Conservation (phyloP, 1,140 invertebrate species). For the Epicauta chinensis region DNA sequence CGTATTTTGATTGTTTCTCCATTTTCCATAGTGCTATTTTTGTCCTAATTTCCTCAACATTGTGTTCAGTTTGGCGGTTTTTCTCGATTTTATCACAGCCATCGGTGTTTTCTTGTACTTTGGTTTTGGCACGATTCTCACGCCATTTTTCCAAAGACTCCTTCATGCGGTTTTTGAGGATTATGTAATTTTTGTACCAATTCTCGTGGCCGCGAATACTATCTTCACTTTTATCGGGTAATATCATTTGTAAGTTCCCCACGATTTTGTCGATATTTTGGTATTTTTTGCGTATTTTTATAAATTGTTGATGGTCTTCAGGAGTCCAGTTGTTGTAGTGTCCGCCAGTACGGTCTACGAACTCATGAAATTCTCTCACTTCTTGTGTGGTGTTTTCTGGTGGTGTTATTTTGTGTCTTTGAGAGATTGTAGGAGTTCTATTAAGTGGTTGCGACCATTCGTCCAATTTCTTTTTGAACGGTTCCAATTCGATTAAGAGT, state of each 20-base stretch:
- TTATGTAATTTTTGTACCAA: conserved; percentile 45
- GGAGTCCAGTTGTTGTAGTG: conserved; percentile 47
- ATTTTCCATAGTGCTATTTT: conserved; percentile 10
- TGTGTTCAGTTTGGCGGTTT: conserved; percentile 3
- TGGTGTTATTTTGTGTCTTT: conserved; percentile 38
- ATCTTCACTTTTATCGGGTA: conserved; percentile 33
- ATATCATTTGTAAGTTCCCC: conserved; percentile 26
- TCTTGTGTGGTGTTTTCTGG: conserved; percentile 24
- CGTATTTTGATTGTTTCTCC: conserved; percentile 22
- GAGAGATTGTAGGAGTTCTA: conserved; percentile 31
- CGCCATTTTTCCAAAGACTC: conserved; percentile 45
- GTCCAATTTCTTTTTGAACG: conserved; percentile 25
- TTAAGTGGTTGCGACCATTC: conserved; percentile 33
- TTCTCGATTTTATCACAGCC: background rate
- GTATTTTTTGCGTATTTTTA: conserved; percentile 43
- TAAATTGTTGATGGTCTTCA: conserved; percentile 47
- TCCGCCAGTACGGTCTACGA: conserved; percentile 41
- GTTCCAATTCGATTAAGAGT: conserved; percentile 34
- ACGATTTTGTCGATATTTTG: conserved; percentile 30
- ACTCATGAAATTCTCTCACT: conserved; percentile 46
- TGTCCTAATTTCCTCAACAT: conserved; percentile 12
- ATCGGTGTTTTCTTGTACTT: conserved; percentile 15
- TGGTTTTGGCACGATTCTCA: conserved; percentile 30
- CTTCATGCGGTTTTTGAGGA: conserved; percentile 42
- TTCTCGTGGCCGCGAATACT: conserved; percentile 41